phyloP scores from a whole-genome alignment of 2,797 vertebrate genomes.

The Diplodus puntazzo region DNA sequence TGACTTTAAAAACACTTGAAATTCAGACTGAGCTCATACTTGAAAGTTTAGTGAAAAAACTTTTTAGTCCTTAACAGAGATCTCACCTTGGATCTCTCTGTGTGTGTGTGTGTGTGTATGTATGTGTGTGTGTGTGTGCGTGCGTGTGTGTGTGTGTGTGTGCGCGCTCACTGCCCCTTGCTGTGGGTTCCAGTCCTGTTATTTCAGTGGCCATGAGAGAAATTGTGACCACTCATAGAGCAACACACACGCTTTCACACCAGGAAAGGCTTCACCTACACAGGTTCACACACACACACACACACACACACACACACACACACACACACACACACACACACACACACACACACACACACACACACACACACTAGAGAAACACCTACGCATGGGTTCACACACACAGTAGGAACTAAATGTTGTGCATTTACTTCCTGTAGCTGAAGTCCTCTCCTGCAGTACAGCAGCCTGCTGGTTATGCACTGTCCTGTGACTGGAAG shows the following conservation, averaged over 20 bases:
- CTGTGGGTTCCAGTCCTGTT: slow-evolving; percentile 44
- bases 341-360: background rate
- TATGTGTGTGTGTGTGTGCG: background rate
- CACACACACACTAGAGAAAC: slow-evolving; percentile 7
- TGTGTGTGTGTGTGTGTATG: background rate
- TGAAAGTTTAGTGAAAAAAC: slow-evolving; percentile 35
- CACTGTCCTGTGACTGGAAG: slow-evolving; percentile 28
- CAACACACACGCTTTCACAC: slow-evolving; percentile 14
- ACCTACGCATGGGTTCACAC: slow-evolving; percentile 48
- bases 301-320: slow-evolving; percentile 9
- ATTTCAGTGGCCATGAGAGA: slow-evolving; percentile 53
- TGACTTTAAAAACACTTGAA: slow-evolving; percentile 12
- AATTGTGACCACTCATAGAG: slow-evolving; percentile 46
- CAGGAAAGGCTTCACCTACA: slow-evolving; percentile 4
- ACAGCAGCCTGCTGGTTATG: slow-evolving; percentile 12
- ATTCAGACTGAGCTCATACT: background rate
- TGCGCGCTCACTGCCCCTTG: slow-evolving; percentile 19
- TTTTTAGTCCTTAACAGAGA: slow-evolving; percentile 8
- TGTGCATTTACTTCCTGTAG: slow-evolving; percentile 47
- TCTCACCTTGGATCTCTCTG: background rate
- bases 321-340: background rate
- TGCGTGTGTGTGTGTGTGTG: background rate
- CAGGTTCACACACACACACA: background rate
- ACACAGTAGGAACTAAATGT: slow-evolving; percentile 49
- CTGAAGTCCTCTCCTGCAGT: slow-evolving; percentile 28